A percentile compares a stretch with the other conserved stretches of the same genome.
Evolutionary conservation across 2,113 vertebrate species (phyloP).

Genomic region (Carlito syrichta): DNA sequence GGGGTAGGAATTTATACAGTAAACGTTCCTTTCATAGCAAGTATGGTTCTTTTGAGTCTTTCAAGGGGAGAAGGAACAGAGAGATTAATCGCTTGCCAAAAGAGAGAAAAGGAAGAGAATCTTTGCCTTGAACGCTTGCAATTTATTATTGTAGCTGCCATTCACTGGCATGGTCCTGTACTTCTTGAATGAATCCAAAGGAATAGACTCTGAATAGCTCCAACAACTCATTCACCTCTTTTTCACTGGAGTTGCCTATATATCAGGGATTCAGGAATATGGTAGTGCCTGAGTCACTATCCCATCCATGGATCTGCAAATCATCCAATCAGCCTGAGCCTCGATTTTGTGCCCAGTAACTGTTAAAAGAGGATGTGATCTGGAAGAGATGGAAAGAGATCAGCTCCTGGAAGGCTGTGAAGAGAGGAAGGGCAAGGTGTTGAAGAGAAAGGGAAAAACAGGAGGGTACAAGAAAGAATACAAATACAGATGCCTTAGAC

Average conservation of each 20-base stretch:
- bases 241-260: not conserved
- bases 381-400: not conserved
- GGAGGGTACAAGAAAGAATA: not conserved
- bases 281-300: not conserved
- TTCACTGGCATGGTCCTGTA: not conserved
- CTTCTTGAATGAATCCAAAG: not conserved
- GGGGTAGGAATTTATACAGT: no score
- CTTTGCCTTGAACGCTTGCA: no score
- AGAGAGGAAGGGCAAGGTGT: not conserved
- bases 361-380: not conserved
- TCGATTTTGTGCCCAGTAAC: not conserved
- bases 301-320: slow-evolving; percentile 28
- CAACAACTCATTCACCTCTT: not conserved
- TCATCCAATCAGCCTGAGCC: slow-evolving; percentile 49
- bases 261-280: slow-evolving; percentile 33
- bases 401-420: not conserved
- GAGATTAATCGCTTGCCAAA: fast-evolving
- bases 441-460: not conserved
- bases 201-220: not conserved
- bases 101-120: not conserved
- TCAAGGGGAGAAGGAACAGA: not conserved
- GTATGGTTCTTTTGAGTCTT: no score
- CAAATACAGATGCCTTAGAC: no score
- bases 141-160: not conserved
- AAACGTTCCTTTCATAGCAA: no score